phyloP scores from a whole-genome alignment of 2,888 invertebrate species.

The Yponomeuta plumbellus region DNA sequence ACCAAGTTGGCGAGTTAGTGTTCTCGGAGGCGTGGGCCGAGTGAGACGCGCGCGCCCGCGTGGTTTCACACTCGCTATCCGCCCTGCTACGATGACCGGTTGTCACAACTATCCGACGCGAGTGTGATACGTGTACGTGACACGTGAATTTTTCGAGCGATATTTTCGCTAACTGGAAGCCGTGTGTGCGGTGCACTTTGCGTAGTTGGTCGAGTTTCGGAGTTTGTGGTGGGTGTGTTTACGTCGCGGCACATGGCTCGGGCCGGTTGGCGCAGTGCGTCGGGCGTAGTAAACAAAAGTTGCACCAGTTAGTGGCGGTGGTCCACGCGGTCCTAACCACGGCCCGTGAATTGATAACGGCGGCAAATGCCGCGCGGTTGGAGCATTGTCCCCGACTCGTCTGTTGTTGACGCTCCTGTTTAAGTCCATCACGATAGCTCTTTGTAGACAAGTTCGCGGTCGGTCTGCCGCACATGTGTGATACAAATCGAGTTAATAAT shows the following conservation, averaged over 20 bases:
- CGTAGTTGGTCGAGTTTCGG: constrained; percentile 27
- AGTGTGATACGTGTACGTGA: constrained; percentile 28
- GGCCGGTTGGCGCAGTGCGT: constrained; percentile 48
- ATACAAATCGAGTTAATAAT: background rate
- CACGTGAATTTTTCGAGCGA: background rate
- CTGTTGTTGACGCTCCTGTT: background rate
- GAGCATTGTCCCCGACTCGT: background rate
- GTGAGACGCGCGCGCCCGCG: constrained; percentile 39
- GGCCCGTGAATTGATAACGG: background rate
- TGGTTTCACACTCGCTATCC: background rate
- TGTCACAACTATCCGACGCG: constrained; percentile 21
- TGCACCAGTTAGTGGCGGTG: constrained; percentile 21
- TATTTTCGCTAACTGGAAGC: background rate
- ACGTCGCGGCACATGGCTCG: constrained; percentile 44
- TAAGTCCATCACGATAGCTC: background rate
- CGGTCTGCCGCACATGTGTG: no score
- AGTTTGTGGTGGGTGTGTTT: constrained; percentile 43
- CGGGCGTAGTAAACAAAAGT: constrained; percentile 48
- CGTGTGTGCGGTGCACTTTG: background rate
- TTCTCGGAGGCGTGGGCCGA: constrained; percentile 48
- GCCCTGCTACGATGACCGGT: constrained; percentile 35
- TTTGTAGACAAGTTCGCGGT: background rate
- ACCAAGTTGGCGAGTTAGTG: constrained; percentile 49
- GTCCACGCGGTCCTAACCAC: constrained; percentile 1
- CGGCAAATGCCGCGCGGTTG: background rate